Conservation (phyloP, 1,140 invertebrate species). For the Hyphantria cunea region DNA sequence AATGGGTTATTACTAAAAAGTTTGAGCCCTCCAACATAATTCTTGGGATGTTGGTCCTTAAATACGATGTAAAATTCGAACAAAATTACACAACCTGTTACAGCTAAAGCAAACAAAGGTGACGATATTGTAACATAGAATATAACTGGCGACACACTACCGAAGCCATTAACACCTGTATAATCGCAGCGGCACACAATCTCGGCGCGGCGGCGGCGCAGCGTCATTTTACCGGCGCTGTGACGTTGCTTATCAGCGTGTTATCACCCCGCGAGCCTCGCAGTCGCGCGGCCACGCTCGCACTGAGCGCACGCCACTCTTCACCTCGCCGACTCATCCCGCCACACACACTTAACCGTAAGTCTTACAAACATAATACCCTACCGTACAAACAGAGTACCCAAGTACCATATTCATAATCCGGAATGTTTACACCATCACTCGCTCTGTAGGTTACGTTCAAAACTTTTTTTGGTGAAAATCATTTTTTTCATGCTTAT, state of each 20-base stretch:
- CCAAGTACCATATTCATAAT: not conserved
- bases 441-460: not conserved
- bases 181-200: not conserved
- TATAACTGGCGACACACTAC: not conserved
- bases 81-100: too few relatives aligned
- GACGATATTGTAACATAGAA: not conserved
- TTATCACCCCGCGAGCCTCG: conserved; percentile 72
- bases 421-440: not conserved
- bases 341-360: conserved; percentile 5
- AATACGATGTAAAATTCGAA: too few relatives aligned
- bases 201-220: not conserved
- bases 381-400: not conserved
- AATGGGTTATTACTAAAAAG: too few relatives aligned
- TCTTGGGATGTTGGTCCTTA: too few relatives aligned
- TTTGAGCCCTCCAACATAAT: too few relatives aligned
- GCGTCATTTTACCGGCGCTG: conserved; percentile 46
- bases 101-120: too few relatives aligned
- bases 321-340: conserved; percentile 6
- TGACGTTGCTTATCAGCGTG: conserved; percentile 68
- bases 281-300: conserved; percentile 63
- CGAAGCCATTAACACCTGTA: conserved; percentile 13
- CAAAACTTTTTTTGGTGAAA: conserved; percentile 9
- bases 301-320: conserved; percentile 45
- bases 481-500: conserved; percentile 27
- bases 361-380: conserved; percentile 1